Evolutionary conservation across 2,113 vertebrate species (phyloP), one percentile per base, ranked within the genome.

Genomic region (Saguinus imperator): DNA sequence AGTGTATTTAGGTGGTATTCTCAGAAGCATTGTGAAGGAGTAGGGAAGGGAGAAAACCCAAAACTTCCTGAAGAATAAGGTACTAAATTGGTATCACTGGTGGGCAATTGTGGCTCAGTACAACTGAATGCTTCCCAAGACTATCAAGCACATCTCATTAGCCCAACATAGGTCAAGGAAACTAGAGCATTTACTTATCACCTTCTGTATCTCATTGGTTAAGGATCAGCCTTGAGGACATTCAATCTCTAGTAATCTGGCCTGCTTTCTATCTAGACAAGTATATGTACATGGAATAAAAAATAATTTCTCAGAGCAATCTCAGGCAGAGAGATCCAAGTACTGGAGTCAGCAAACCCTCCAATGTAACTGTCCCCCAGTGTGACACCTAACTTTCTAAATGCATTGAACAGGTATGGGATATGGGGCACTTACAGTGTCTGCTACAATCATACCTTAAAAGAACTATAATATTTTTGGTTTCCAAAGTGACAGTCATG

Each of bases 91-190:
- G 5, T 35, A 35, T 48, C 7, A 13, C 1, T 20, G 1, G 1
- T 48, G 29, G 25, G 23, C 9, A n/a, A 1, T 6, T 11, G 8
- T 52, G n/a, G 8, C 27, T 43, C 7, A 12, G 1, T 25, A 64
- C 7, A 70, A 9, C 29, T 21, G 25, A 64, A 11, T 1, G n/a
- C 25, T 16, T n/a, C 50, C 18, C n/a, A 35, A 68, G 43, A 18
- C 13, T 40, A 17, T 4, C 48, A 20, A n/a, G 7, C 32, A 45
- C 3, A 14, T 3, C 37, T 43, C 57, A 52, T 0, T 8, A 1
- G 32, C 8, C 7, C 29, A 10, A 1, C 16, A 16, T 25, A 29
- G 5, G 4, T 4, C 85, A 84, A 61, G 48, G 16, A 70, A 85
- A 12, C 2, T 55, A 25, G n/a, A 3, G 1, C n/a, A 27, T 27